Evolutionary conservation across 2,888 invertebrate genomes (phyloP).

Genomic region (Leucania comma): DNA sequence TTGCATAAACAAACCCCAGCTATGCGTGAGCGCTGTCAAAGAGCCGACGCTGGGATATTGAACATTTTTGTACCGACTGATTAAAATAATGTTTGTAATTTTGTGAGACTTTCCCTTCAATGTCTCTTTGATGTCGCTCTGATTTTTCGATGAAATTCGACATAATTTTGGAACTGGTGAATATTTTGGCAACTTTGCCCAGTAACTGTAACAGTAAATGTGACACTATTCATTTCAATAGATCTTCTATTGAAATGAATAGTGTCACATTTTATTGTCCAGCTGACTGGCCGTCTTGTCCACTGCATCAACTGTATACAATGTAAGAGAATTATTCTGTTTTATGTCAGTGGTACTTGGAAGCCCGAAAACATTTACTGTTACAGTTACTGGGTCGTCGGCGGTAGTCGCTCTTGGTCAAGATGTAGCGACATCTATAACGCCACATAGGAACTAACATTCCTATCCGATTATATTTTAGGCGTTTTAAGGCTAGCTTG

Average conservation of each 20-base stretch:
- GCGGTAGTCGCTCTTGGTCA: too few relatives aligned
- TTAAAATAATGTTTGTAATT: slow-evolving; percentile 66
- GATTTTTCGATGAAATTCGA: slow-evolving; percentile 2
- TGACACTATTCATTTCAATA: too few relatives aligned
- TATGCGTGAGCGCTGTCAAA: slow-evolving; percentile 75
- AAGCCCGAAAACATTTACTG: too few relatives aligned
- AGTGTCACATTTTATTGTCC: too few relatives aligned
- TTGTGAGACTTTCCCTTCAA: slow-evolving; percentile 28
- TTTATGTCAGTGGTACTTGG: neutral
- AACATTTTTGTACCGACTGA: slow-evolving; percentile 65
- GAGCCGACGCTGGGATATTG: slow-evolving; percentile 64
- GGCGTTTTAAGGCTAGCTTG: too few relatives aligned
- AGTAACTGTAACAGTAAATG: too few relatives aligned
- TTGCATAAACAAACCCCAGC: slow-evolving; percentile 57
- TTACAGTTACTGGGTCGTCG: neutral
- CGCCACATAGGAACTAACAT: too few relatives aligned
- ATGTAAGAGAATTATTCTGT: neutral
- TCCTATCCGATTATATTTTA: too few relatives aligned
- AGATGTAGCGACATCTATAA: too few relatives aligned
- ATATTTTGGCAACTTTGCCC: neutral
- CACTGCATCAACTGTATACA: neutral
- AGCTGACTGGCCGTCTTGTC: neutral
- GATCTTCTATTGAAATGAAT: neutral
- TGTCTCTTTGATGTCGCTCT: slow-evolving; percentile 48
- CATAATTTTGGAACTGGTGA: neutral